Conservation (phyloP, 2,113 vertebrate genomes). For the Sakesphorus luctuosus region DNA sequence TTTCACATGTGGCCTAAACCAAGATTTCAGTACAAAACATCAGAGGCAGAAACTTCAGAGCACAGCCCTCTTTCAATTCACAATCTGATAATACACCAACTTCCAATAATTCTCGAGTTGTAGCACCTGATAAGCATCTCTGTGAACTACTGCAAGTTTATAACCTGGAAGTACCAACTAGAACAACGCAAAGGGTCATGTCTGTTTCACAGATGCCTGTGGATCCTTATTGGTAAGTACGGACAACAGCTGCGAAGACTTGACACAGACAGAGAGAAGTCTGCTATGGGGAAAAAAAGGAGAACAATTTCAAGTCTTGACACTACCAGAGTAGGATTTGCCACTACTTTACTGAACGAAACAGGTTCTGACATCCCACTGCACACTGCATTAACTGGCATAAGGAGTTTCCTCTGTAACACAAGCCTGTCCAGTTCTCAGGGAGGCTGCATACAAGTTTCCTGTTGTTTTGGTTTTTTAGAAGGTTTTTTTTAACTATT, state of each 20-base stretch:
- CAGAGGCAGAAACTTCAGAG: not conserved
- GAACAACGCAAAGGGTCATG: not conserved
- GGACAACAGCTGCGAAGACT: not conserved
- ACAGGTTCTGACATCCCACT: not conserved
- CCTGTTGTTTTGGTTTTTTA: not conserved
- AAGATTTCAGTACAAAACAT: not conserved
- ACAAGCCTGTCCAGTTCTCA: not conserved
- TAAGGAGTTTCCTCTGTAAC: not conserved
- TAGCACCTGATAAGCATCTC: not conserved
- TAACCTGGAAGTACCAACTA: not conserved
- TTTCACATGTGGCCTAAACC: slow-evolving; percentile 17
- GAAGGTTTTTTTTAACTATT: fast-evolving
- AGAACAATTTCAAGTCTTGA: not conserved
- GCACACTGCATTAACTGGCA: not conserved
- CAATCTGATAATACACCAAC: not conserved
- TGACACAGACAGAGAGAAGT: not conserved
- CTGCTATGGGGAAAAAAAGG: not conserved
- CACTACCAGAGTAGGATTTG: not conserved
- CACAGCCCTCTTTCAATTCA: not conserved
- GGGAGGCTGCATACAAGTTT: not conserved
- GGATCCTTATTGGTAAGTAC: not conserved
- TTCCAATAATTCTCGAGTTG: not conserved
- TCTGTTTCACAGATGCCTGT: not conserved
- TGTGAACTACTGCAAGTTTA: not conserved
- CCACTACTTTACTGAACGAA: not conserved